These are phyloP conservation scores for Drosophila cognata DNA, from an alignment of 2,888 invertebrate species.

Conservation along the genomic window DNA sequence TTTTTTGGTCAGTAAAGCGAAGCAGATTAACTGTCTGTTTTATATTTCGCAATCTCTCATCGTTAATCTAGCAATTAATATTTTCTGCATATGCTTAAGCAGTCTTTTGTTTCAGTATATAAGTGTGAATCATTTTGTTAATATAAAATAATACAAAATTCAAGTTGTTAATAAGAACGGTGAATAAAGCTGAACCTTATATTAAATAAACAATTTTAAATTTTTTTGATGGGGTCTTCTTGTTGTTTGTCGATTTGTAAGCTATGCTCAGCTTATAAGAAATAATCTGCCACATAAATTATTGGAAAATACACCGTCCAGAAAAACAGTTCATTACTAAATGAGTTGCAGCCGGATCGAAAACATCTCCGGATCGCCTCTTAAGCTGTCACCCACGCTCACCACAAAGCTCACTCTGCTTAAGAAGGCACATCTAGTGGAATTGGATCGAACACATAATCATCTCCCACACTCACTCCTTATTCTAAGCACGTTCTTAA, in stretches of 20 bases:
- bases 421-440: neutral
- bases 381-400: neutral
- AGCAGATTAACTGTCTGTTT: constrained; percentile 28
- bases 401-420: neutral
- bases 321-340: neutral
- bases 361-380: neutral
- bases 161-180: neutral
- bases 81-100: constrained; percentile 51
- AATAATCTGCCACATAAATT: neutral
- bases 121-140: constrained; percentile 20
- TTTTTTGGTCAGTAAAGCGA: constrained; percentile 27
- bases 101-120: constrained; percentile 32
- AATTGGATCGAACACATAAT: neutral
- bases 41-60: constrained; percentile 44
- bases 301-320: neutral
- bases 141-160: constrained; percentile 35
- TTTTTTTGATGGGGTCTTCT: neutral
- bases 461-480: neutral
- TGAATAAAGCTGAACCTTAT: neutral
- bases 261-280: neutral
- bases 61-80: constrained; percentile 49
- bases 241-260: neutral
- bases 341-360: neutral
- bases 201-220: neutral
- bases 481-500: neutral